Evolutionary conservation across 2,888 invertebrate species (phyloP), one percentile per base, ranked within the genome.

Genomic region (Gymnocheta viridis): DNA sequence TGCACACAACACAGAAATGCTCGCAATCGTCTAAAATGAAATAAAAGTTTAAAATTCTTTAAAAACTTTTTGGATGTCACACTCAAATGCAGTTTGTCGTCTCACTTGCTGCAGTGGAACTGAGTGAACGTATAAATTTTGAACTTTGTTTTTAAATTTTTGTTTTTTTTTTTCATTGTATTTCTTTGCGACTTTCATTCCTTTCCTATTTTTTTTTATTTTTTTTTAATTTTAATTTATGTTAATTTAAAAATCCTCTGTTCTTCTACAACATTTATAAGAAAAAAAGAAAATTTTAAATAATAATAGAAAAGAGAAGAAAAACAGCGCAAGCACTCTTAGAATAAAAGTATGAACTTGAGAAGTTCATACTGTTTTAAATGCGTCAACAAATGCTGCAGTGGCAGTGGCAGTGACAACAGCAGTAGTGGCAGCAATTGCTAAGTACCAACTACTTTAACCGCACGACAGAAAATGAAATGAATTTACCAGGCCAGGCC

Each of bases 161-260:
- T 51, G 76, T 73, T 56, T n/a, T 35, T 76, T 10, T 22, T 19
- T 64, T 58, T 58, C 51, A 35, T 51, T 41, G 5, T n/a, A 51
- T 12, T 73, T 38, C 38, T 72, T 51, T 66, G 32, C 64, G 35
- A 70, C 32, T 74, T 74, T 27, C 19, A 35, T 41, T 62, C 58
- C 5, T 29, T 74, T 62, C 14, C 19, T 69, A 29, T 7, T 51
- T 74, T 32, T 35, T 54, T 0, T 73, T 73, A 41, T 60, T 51
- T 51, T 74, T 32, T 35, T 54, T 0, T 73, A 69, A 41, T 60
- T 51, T 12, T 66, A 84, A 84, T 84, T 84, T 81, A 84, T 84
- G 84, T 84, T 81, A 84, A 84, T 81, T 84, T 81, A 78, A 84
- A 81, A 84, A 77, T 84, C 17, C 80, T 77, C 77, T 66, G 60